A percentile compares a stretch with the other conserved stretches of the same genome.
phyloP scores from a whole-genome alignment of 2,888 invertebrate species.

The Autographa pulchrina region DNA sequence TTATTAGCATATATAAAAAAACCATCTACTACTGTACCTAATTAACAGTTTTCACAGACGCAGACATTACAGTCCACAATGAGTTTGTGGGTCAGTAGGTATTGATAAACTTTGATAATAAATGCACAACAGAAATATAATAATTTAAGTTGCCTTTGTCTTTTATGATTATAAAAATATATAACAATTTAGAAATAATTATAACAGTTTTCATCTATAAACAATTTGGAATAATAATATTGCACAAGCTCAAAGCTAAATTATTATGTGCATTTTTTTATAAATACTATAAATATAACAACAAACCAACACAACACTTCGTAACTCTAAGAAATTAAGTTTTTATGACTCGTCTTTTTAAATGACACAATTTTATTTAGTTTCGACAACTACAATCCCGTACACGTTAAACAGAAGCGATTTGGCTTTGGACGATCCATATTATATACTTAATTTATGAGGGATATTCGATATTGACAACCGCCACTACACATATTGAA shows the following conservation, averaged over 20 bases:
- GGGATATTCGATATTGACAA: slow-evolving; percentile 41
- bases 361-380: slow-evolving; percentile 71
- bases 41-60: slow-evolving; percentile 75
- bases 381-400: slow-evolving; percentile 60
- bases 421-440: slow-evolving; percentile 45
- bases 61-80: slow-evolving; percentile 86
- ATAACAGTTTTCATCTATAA: slow-evolving; percentile 83
- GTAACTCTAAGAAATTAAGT: slow-evolving; percentile 71
- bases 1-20: slow-evolving; percentile 85
- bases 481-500: slow-evolving; percentile 40
- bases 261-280: slow-evolving; percentile 81
- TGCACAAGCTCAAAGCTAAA: slow-evolving; percentile 88
- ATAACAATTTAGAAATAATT: slow-evolving; percentile 88
- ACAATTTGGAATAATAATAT: slow-evolving; percentile 89
- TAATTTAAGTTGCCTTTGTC: slow-evolving; percentile 88
- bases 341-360: slow-evolving; percentile 73
- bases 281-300: slow-evolving; percentile 85
- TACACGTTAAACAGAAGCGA: slow-evolving; percentile 28
- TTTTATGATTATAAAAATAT: slow-evolving; percentile 88
- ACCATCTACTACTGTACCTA: slow-evolving; percentile 75
- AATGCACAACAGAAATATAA: slow-evolving; percentile 88
- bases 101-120: slow-evolving; percentile 86
- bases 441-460: slow-evolving; percentile 45
- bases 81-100: slow-evolving; percentile 78
- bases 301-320: slow-evolving; percentile 86